Conservation (phyloP, 2,888 invertebrate species). For the Melanophora roralis region DNA sequence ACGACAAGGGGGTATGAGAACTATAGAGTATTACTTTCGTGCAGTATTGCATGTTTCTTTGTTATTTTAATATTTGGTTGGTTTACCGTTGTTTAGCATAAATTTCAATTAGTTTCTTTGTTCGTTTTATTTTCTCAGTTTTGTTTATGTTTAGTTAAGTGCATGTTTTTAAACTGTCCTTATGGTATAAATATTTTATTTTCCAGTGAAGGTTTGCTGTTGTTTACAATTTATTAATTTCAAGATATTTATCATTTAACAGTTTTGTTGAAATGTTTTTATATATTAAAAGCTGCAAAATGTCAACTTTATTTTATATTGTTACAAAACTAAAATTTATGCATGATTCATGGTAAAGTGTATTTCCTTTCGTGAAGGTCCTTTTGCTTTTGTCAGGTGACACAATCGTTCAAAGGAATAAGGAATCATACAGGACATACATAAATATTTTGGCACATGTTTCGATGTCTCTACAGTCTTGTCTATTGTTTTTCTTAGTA, state of each 20-base stretch:
- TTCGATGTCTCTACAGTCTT: too few relatives aligned
- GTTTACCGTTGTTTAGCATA: conserved; percentile 57
- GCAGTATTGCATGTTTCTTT: conserved; percentile 41
- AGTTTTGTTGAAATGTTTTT: conserved; percentile 51
- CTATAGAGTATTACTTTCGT: background rate
- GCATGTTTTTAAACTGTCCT: conserved; percentile 19
- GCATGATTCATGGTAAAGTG: conserved; percentile 8
- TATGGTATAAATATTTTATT: conserved; percentile 27
- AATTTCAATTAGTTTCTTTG: conserved; percentile 54
- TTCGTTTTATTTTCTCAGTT: background rate
- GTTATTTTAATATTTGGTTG: conserved; percentile 27
- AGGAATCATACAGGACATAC: too few relatives aligned
- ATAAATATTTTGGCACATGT: too few relatives aligned
- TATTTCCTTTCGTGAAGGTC: background rate
- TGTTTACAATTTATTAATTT: conserved; percentile 41
- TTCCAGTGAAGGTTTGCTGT: conserved; percentile 7
- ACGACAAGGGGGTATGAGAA: background rate
- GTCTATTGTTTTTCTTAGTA: too few relatives aligned
- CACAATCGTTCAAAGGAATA: too few relatives aligned
- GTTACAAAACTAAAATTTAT: background rate
- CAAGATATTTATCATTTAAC: conserved; percentile 58
- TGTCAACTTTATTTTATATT: conserved; percentile 20
- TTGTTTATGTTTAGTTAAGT: background rate
- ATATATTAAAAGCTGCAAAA: conserved; percentile 36
- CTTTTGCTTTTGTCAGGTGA: background rate